A percentile compares a stretch with the other conserved stretches of the same genome.
Conservation (phyloP, 2,888 invertebrate genomes). For the Willowsia nigromaculata region DNA sequence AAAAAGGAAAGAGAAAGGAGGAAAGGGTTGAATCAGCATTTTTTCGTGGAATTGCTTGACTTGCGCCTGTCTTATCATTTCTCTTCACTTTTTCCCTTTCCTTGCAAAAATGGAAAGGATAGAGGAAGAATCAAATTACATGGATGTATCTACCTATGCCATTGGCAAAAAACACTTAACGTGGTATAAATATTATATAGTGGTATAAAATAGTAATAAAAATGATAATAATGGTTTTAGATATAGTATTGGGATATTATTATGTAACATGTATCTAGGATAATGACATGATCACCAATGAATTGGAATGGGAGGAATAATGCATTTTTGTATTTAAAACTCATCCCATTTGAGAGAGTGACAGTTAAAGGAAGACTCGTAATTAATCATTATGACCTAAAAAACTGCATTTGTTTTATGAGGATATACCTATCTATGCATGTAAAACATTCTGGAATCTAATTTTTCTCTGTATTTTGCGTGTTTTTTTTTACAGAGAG, state of each 20-base stretch:
- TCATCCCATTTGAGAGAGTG: conserved; percentile 5
- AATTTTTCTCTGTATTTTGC: not conserved
- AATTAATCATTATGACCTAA: conserved; percentile 54
- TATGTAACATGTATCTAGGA: not conserved
- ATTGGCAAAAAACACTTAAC: not conserved
- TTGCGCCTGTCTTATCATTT: conserved; percentile 32
- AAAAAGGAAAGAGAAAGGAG: not conserved
- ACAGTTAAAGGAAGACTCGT: conserved; percentile 41
- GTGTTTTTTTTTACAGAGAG: conserved; percentile 37
- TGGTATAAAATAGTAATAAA: not conserved
- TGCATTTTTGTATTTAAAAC: conserved; percentile 22
- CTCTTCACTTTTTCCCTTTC: not conserved
- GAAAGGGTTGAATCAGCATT: not conserved
- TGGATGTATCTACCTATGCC: not conserved
- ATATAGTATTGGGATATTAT: not conserved
- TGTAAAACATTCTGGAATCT: not conserved
- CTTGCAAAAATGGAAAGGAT: not conserved
- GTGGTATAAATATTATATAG: no score
- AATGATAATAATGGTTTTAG: not conserved
- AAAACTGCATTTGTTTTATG: not conserved
- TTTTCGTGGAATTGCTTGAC: conserved; percentile 15
- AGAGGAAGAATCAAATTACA: not conserved
- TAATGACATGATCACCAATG: conserved; percentile 5
- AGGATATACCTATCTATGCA: not conserved
- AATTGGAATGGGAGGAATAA: not conserved